Conservation (phyloP, 1,140 invertebrate species). For the Lucilia sericata region DNA sequence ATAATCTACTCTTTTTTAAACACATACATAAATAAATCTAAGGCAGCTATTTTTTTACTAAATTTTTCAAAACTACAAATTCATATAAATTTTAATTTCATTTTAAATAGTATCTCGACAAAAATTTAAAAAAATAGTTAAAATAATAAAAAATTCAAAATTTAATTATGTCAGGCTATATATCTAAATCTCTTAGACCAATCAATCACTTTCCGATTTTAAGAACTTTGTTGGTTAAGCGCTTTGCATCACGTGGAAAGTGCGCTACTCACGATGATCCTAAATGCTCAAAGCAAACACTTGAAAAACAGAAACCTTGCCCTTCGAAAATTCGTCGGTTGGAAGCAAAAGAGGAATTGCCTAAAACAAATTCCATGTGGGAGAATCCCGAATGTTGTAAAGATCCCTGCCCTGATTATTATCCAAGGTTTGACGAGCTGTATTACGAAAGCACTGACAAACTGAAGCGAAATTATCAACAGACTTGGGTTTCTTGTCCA, state of each 20-base stretch:
- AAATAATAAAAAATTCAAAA: not conserved
- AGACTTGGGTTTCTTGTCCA: constrained; percentile 63
- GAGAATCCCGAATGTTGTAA: constrained; percentile 46
- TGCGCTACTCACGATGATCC: constrained; percentile 15
- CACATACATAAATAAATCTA: no score
- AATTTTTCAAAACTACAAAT: no score
- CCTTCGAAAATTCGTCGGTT: not conserved
- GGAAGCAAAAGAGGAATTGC: not conserved
- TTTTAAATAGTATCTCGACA: not conserved
- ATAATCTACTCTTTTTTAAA: no score
- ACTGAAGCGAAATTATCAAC: constrained; percentile 58
- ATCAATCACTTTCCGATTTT: not conserved
- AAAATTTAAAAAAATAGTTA: not conserved
- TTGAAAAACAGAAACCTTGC: constrained; percentile 2
- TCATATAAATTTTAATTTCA: no score
- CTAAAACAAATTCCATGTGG: constrained; percentile 38
- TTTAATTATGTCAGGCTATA: not conserved
- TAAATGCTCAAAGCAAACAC: constrained; percentile 2
- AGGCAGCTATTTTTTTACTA: no score
- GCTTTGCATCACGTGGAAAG: not conserved
- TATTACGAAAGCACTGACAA: constrained; percentile 62
- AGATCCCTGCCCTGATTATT: constrained; percentile 43
- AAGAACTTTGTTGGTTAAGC: not conserved
- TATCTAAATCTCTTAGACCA: not conserved
- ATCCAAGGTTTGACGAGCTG: constrained; percentile 60